phyloP scores from a whole-genome alignment of 2,888 invertebrate species.

The Adelphocoris suturalis region DNA sequence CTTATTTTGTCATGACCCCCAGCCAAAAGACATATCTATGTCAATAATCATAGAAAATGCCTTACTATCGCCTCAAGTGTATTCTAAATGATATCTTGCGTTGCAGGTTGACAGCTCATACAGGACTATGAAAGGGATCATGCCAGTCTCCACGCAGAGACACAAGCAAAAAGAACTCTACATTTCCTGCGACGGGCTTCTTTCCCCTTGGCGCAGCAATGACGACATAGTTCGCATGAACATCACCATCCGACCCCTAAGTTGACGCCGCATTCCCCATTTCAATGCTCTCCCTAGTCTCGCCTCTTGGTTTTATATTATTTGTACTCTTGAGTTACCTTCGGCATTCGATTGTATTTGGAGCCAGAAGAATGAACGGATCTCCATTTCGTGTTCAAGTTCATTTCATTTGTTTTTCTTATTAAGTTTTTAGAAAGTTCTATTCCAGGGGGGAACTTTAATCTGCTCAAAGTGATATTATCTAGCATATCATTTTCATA shows the following conservation, averaged over 20 bases:
- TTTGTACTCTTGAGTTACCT: slow-evolving; percentile 38
- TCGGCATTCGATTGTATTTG: not conserved
- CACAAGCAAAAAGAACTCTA: slow-evolving; percentile 66
- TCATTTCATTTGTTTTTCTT: not conserved
- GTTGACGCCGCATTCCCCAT: slow-evolving; percentile 20
- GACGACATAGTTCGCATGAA: slow-evolving; percentile 64
- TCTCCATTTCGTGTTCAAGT: slow-evolving; percentile 30
- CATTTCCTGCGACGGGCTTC: slow-evolving; percentile 69
- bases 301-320: not conserved
- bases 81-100: not conserved
- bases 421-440: not conserved
- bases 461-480: slow-evolving; percentile 17
- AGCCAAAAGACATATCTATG: no score
- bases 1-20: no score
- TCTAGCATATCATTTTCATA: slow-evolving; percentile 9
- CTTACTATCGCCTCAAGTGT: no score
- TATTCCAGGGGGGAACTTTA: not conserved
- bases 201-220: slow-evolving; percentile 65
- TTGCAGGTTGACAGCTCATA: slow-evolving; percentile 64
- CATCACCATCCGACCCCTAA: slow-evolving; percentile 71
- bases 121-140: slow-evolving; percentile 72
- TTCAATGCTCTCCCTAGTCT: not conserved
- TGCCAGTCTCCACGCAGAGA: slow-evolving; percentile 69
- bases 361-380: not conserved
- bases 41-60: no score